Evolutionary conservation across 2,797 vertebrate species (phyloP).

Genomic region (Nasua narica): DNA sequence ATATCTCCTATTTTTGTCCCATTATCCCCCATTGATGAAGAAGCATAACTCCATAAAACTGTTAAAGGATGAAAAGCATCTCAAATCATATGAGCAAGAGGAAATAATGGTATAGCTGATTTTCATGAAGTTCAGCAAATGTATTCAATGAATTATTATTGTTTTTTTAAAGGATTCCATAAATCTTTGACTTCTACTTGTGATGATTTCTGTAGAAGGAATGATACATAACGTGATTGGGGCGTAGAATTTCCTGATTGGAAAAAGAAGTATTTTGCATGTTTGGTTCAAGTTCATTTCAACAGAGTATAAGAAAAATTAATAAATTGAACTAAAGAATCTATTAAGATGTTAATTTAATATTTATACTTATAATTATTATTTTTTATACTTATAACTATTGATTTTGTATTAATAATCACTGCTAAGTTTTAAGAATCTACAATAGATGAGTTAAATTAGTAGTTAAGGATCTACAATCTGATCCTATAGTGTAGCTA

Average conservation of each 20-base stretch:
- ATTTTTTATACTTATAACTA: not conserved
- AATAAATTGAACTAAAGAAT: not conserved
- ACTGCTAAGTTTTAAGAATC: conserved; percentile 1
- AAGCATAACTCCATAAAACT: conserved; percentile 75
- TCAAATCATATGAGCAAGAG: conserved; percentile 66
- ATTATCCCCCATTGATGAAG: not conserved
- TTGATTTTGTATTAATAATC: not conserved
- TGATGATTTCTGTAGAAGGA: conserved; percentile 81
- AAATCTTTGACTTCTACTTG: conserved; percentile 80
- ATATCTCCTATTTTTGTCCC: conserved; percentile 28
- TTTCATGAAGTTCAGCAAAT: conserved; percentile 78
- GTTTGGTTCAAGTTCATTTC: conserved; percentile 69
- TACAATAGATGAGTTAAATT: not conserved
- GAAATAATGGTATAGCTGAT: conserved; percentile 78
- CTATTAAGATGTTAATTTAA: not conserved
- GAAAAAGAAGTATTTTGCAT: conserved; percentile 64
- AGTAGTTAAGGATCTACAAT: not conserved
- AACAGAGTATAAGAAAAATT: not conserved
- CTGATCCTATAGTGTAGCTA: not conserved
- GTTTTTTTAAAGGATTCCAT: conserved; percentile 80
- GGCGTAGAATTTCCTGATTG: conserved; percentile 56
- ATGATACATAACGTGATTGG: conserved; percentile 80
- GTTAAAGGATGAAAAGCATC: conserved; percentile 76
- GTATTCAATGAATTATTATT: conserved; percentile 82
- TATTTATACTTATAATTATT: not conserved